A percentile compares a stretch with the other conserved stretches of the same genome.
These are phyloP conservation scores for Drosophila littoralis DNA, from an alignment of 1,140 invertebrate species.

Conservation along the genomic window DNA sequence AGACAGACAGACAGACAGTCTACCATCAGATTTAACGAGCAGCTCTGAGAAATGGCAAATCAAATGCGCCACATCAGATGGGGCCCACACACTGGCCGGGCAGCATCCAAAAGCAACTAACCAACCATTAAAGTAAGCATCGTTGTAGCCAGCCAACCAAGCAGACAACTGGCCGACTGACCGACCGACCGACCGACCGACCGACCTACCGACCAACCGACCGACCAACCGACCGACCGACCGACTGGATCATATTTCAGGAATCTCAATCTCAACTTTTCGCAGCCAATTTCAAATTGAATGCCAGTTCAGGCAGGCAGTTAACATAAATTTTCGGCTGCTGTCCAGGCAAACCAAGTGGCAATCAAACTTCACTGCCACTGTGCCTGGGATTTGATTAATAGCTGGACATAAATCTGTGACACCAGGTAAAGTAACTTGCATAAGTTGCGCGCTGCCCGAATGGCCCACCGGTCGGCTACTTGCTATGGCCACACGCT, in stretches of 20 bases:
- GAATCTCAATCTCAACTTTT: slow-evolving; percentile 42
- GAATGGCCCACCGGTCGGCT: slow-evolving; percentile 12
- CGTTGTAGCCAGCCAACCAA: not conserved
- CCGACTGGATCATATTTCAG: slow-evolving; percentile 35
- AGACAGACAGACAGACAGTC: not conserved
- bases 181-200: slow-evolving; percentile 1
- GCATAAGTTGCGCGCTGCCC: slow-evolving; percentile 33
- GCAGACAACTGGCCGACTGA: not conserved
- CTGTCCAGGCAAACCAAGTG: slow-evolving; percentile 15
- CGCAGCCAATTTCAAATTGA: slow-evolving; percentile 50
- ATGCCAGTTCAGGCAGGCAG: slow-evolving; percentile 33
- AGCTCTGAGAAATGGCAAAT: slow-evolving; percentile 36
- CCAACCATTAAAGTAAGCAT: slow-evolving; percentile 5
- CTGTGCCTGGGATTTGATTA: slow-evolving; percentile 38
- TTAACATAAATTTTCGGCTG: slow-evolving; percentile 37
- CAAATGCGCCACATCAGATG: slow-evolving; percentile 35
- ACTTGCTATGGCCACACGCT: slow-evolving; percentile 46
- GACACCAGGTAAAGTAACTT: slow-evolving; percentile 45
- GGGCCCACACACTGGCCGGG: not conserved
- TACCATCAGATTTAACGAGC: slow-evolving; percentile 24
- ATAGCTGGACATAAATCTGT: slow-evolving; percentile 47
- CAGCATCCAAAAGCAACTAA: not conserved
- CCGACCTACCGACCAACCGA: not conserved
- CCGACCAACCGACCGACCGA: not conserved
- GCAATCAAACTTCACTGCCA: slow-evolving; percentile 37